phyloP scores from a whole-genome alignment of 2,113 vertebrate species.

The Brachypodius melanocephalos region DNA sequence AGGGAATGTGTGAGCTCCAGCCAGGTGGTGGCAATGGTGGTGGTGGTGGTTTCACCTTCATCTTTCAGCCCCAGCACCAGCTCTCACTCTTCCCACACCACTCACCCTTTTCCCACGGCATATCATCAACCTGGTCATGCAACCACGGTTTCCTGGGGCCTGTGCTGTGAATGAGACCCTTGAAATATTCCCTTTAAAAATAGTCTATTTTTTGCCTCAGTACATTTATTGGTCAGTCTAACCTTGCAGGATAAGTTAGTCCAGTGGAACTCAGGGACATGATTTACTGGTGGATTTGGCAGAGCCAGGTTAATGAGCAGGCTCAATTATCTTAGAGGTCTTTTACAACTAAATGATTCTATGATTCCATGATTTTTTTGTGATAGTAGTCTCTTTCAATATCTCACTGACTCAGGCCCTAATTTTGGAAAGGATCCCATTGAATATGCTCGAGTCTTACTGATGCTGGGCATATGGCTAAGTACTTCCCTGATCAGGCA shows the following conservation, averaged over 20 bases:
- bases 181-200: not conserved
- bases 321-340: not conserved
- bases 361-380: not conserved
- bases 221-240: not conserved
- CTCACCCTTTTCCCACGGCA: not conserved
- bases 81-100: not conserved
- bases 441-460: not conserved
- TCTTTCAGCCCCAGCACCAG: not conserved
- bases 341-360: not conserved
- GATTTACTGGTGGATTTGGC: not conserved
- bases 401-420: not conserved
- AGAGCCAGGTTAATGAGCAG: not conserved
- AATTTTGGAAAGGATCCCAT: not conserved
- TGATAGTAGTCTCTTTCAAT: not conserved
- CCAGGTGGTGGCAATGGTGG: not conserved
- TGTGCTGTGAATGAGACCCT: not conserved
- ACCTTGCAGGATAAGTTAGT: not conserved
- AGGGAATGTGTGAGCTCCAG: not conserved
- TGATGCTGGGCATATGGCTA: not conserved
- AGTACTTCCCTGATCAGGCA: not conserved
- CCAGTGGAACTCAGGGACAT: not conserved
- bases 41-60: not conserved
- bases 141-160: rapidly evolving
- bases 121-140: not conserved
- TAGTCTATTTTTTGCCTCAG: not conserved